Percentiles rank a stretch among this genome's conserved stretches.
Conservation (phyloP, 2,797 vertebrate genomes). For the Cynopterus sphinx region DNA sequence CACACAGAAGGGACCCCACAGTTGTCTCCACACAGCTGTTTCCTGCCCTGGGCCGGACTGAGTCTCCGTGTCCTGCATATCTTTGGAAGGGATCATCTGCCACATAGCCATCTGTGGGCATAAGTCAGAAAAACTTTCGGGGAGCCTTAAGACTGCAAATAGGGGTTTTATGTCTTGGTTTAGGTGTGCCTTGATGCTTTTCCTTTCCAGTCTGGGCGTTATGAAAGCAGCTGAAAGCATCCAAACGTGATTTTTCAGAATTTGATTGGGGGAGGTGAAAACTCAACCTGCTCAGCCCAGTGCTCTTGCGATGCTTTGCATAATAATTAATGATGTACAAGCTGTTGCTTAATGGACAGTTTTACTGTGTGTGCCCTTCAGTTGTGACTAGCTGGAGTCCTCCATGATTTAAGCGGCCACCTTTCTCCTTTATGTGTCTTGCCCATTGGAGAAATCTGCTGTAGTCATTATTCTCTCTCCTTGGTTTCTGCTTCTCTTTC, state of each 20-base stretch:
- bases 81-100: constrained; percentile 51
- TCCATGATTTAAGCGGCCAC: constrained; percentile 1
- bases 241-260: constrained; percentile 65
- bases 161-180: constrained; percentile 52
- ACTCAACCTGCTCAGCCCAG: constrained; percentile 57
- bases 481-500: not conserved
- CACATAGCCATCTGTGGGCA: constrained; percentile 62
- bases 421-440: not conserved
- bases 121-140: constrained; percentile 59
- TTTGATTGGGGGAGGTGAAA: constrained; percentile 41
- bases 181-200: constrained; percentile 28
- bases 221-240: constrained; percentile 36
- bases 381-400: constrained; percentile 37
- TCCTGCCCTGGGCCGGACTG: not conserved
- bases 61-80: constrained; percentile 58
- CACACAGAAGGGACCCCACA: not conserved
- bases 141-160: constrained; percentile 36
- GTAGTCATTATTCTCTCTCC: not conserved
- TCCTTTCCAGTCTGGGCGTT: not conserved
- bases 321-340: constrained; percentile 66
- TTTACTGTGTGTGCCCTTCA: constrained; percentile 58
- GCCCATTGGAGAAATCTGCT: not conserved
- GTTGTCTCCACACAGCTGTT: constrained; percentile 67
- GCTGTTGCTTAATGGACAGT: constrained; percentile 46
- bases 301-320: constrained; percentile 48